Base-by-base conservation (phyloP, 2,888 invertebrate species). In the Laspeyria flexula region DNA sequence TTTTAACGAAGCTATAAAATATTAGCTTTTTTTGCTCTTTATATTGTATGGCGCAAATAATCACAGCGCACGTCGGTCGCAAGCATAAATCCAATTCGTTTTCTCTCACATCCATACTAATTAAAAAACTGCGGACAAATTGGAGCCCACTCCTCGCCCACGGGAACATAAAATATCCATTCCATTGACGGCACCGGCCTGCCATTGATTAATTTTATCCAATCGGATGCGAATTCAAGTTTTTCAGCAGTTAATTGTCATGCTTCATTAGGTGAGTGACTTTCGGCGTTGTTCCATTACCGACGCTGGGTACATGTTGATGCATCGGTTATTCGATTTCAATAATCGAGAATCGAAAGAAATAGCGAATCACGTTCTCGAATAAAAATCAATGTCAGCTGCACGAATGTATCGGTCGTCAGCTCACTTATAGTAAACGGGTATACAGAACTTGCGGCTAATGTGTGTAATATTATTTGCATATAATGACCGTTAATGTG, bases 41-140 rank as follows among this genome's bases (percentile, higher is more conserved):
- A 67, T 62, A 68, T 60, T 68, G 64, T 60, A 55, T 51, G 53
- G 54, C 52, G 65, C 54, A 71, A 73, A 65, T 73, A 69, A 72
- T 72, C 66, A 65, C 73, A 62, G 69, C 44, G 57, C 39, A 65
- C 58, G 56, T 56, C 70, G 75, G 71, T 62, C 67, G 74, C 77
- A 78, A 75, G 79, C 77, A 80, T 83, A 80, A 85, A 86, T 81
- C 79, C 85, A 86, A 85, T 88, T 86, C 81, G 86, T 81, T 86
- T 84, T 80, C 85, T 83, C 88, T 83, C 85, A 79, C 86, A 88
- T 88, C 81, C 85, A 84, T 86, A 85, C 85, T 89, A 90, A 90
- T 90, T 90, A 90, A 90, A 88, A 89, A 90, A 88, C 85, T 90
- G 90, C 86, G 88, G 89, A 85, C 90, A 89, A 89, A 90, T 88